Base-by-base conservation (phyloP, 37 sponge, comb jelly and placozoan species). In the Halichondria panicea region DNA sequence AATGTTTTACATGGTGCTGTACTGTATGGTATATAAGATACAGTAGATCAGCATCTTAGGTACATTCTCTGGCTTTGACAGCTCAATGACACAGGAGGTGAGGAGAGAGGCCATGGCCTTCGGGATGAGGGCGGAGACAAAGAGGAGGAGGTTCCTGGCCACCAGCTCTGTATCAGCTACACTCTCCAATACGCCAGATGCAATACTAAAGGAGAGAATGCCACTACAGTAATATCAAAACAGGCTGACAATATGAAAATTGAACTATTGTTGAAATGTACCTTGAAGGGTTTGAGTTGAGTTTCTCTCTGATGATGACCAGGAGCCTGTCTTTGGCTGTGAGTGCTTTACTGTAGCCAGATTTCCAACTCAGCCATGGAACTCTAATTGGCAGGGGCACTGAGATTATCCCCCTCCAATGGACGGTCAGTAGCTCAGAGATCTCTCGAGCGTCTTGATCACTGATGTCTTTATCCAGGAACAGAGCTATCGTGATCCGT, bases 321-420 rank as follows among this genome's bases (percentile, higher is more conserved):
- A 71, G 27, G 6, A 90, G 75, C 9, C 65, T 53, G 24, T 84
- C 85, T 52, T 92, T 92, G 19, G 93, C 93, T 28, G 53, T 33
- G 43, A 92, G 71, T 41, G 93, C 93, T 55, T 87, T 87, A 18
- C 77, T 43, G 53, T 81, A 87, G 4, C 93, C 82, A 50, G 93
- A 92, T 44, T 71, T 72, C 73, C 89, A 77, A 36, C 53, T 19
- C 5, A 52, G 48, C 61, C 54, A 46, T 18, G 91, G 95, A 3
- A 86, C 35, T 19, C 69, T 69, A 13, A 93, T 72, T 42, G 71
- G 81, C 31, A 94, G 72, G 18, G 95, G 95, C 1, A 94, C 46
- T 67, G 95, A 94, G 38, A 94, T 86, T 38, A 90, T 70, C 31
- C 95, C 92, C 50, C 83, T 72, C 96, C 96, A 95, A 77, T 95